Conservation (phyloP, 2,113 vertebrate genomes). For the Condylura cristata region DNA sequence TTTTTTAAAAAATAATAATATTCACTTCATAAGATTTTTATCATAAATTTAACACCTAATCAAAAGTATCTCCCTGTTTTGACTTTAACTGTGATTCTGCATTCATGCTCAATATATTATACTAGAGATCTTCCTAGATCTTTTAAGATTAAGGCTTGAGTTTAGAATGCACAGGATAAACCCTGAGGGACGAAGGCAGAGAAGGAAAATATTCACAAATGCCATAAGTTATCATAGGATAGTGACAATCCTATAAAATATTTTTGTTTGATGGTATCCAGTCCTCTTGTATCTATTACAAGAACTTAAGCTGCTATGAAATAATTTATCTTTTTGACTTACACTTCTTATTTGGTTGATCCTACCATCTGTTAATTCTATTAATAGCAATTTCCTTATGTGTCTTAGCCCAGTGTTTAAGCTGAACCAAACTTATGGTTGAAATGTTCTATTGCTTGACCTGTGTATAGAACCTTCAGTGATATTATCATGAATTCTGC, state of each 20-base stretch:
- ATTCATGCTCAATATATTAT: not conserved
- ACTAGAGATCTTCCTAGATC: not conserved
- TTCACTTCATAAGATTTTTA: not conserved
- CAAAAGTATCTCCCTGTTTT: not conserved
- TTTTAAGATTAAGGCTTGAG: not conserved
- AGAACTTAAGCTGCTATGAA: not conserved
- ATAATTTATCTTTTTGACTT: constrained; percentile 29
- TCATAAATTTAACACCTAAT: not conserved
- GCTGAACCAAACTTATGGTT: not conserved
- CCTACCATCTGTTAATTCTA: not conserved
- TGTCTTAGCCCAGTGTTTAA: not conserved
- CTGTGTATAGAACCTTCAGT: not conserved
- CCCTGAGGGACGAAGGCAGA: not conserved
- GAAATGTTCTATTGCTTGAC: not conserved
- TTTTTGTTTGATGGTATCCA: not conserved
- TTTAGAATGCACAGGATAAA: not conserved
- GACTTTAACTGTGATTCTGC: not conserved
- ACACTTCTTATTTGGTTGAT: not conserved
- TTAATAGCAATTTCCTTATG: not conserved
- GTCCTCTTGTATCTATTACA: not conserved
- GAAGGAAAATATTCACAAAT: not conserved
- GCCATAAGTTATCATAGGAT: not conserved
- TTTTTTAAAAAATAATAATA: not conserved
- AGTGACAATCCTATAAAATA: not conserved
- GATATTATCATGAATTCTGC: not conserved